Evolutionary conservation across 2,888 invertebrate genomes (phyloP).

Genomic region (Melangyna quadrimaculata): DNA sequence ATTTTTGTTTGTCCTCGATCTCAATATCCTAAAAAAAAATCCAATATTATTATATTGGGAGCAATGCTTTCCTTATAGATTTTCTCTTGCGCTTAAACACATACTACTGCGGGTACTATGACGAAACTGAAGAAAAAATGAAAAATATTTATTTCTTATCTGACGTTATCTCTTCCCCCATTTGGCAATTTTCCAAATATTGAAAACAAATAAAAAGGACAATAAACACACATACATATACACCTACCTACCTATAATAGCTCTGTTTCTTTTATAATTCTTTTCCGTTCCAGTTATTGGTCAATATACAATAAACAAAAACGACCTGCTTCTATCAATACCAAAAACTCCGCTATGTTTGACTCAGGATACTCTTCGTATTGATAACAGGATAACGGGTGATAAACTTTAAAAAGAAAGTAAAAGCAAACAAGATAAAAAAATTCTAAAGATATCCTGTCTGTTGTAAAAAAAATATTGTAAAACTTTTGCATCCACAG

Average conservation of each 20-base stretch:
- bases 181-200: slow-evolving; percentile 63
- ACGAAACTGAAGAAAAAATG: not conserved
- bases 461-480: not conserved
- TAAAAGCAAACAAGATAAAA: not conserved
- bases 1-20: not conserved
- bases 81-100: not conserved
- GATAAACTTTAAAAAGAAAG: slow-evolving; percentile 7
- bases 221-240: slow-evolving; percentile 40
- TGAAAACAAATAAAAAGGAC: slow-evolving; percentile 67
- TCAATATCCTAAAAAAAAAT: not conserved
- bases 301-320: not conserved
- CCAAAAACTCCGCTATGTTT: not conserved
- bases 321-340: not conserved
- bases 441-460: not conserved
- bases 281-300: not conserved
- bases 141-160: slow-evolving; percentile 23
- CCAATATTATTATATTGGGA: not conserved
- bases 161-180: slow-evolving; percentile 43
- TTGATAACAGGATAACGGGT: slow-evolving; percentile 11
- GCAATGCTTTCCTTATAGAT: not conserved
- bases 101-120: not conserved
- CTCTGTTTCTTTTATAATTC: slow-evolving; percentile 13
- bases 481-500: slow-evolving; percentile 26
- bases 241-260: slow-evolving; percentile 44
- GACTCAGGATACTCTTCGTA: not conserved